Percentiles rank a stretch among this genome's conserved stretches.
phyloP scores from a whole-genome alignment of 92 coral and sea anemone species.

The Desmophyllum pertusum region DNA sequence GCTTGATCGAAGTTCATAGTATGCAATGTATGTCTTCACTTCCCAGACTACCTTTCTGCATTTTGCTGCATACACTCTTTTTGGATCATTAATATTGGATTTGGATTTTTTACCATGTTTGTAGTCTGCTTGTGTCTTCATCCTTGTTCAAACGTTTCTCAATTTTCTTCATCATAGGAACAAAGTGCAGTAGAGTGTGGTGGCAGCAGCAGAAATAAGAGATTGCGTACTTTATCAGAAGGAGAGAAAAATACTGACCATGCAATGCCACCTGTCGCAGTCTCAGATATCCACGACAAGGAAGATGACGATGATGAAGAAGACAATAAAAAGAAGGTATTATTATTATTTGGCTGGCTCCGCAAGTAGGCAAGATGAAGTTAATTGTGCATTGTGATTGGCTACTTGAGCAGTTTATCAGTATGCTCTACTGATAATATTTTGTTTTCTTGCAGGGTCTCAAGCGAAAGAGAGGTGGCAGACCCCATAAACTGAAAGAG shows the following conservation, averaged over 20 bases:
- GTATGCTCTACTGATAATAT: background rate
- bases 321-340: conserved; percentile 28
- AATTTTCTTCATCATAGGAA: background rate
- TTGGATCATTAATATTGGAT: no score
- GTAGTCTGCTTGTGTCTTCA: background rate
- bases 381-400: no score
- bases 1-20: no score
- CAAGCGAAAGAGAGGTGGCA: conserved; percentile 57
- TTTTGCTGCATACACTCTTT: no score
- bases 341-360: no score
- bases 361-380: no score
- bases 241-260: conserved; percentile 36
- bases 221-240: conserved; percentile 28
- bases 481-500: conserved; percentile 58
- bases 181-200: conserved; percentile 7
- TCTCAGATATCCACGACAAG: conserved; percentile 19
- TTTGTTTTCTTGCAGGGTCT: conserved; percentile 26
- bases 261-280: background rate
- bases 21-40: no score
- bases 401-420: no score
- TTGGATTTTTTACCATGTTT: no score
- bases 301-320: conserved; percentile 39
- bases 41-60: no score
- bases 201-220: conserved; percentile 25
- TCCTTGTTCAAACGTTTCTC: background rate